A percentile compares a stretch with the other conserved stretches of the same genome.
Conservation (phyloP, 2,113 vertebrate species). For the Geococcyx californianus region DNA sequence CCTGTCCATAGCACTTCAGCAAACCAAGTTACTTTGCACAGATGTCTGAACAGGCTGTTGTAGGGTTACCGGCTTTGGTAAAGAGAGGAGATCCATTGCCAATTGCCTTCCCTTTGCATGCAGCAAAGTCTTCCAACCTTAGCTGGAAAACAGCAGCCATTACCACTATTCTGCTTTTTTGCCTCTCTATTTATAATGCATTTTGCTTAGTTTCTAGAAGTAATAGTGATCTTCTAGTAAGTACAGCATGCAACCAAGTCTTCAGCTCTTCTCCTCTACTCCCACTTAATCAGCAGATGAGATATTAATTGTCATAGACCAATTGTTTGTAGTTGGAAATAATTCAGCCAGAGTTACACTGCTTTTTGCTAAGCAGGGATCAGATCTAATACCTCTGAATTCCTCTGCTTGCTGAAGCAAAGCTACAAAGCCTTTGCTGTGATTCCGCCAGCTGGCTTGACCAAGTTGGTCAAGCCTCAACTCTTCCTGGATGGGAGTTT, state of each 20-base stretch:
- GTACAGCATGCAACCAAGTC: not conserved
- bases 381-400: not conserved
- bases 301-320: not conserved
- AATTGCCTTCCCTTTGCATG: not conserved
- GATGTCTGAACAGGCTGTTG: not conserved
- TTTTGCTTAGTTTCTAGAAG: not conserved
- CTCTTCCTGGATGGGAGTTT: slow-evolving; percentile 22
- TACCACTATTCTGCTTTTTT: not conserved
- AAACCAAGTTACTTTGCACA: not conserved
- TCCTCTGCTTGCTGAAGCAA: slow-evolving; percentile 20
- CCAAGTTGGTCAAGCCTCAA: not conserved
- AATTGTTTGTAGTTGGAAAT: not conserved
- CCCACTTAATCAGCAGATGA: not conserved
- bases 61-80: not conserved
- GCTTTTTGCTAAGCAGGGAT: not conserved
- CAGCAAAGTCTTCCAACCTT: not conserved
- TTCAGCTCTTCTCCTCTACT: not conserved
- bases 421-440: slow-evolving; percentile 47
- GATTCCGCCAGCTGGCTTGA: not conserved
- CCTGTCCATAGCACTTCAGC: not conserved
- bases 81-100: not conserved
- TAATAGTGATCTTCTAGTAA: not conserved
- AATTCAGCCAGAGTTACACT: not conserved
- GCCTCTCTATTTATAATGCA: not conserved
- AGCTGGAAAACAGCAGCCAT: not conserved